Evolutionary conservation across 2,113 vertebrate species (phyloP), one percentile per base, ranked within the genome.

Genomic region (Haemorhous mexicanus): DNA sequence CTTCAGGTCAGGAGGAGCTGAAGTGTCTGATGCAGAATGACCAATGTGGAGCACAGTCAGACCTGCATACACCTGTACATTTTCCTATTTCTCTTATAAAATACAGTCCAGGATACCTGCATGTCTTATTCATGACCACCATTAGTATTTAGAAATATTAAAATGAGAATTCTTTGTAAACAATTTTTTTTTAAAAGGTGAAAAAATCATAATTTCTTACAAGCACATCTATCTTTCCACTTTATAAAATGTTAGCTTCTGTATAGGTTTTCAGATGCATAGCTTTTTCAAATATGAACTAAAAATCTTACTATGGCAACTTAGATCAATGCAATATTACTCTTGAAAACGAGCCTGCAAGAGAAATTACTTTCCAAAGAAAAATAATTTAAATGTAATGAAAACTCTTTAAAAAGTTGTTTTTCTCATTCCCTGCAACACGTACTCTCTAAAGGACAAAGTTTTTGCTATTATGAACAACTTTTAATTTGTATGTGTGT

Each of bases 321-420:
- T 72, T 43, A 69, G 46, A 66, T 58, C 32, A 74, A 21, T 67
- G 23, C 8, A 74, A 63, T 81, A 77, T 41, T 77, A 27, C 4
- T 84, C 20, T 74, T 59, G 35, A 91, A 94, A 92, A 84, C 2
- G 0, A 78, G 6, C 23, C 50, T 93, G 46, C 35, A 87, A 43
- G 23, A 28, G 35, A 80, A 74, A 80, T 26, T 1, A 46, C 0
- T 66, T 95, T 81, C 43, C 3, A 16, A 90, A 77, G 68, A 80
- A 94, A 94, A 94, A 86, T 49, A 62, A 88, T 86, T 73, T 77
- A 52, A 82, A 70, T 49, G 20, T 41, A 89, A 92, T 86, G 39
- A 92, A 94, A 16, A 58, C 2, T 41, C 15, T 49, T 2, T 27
- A 84, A 85, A 64, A 66, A 21, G 9, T 9, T 19, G 0, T 70